Base-by-base conservation (phyloP, 2,113 vertebrate genomes). In the Calyptommatus sinebrachiatus region DNA sequence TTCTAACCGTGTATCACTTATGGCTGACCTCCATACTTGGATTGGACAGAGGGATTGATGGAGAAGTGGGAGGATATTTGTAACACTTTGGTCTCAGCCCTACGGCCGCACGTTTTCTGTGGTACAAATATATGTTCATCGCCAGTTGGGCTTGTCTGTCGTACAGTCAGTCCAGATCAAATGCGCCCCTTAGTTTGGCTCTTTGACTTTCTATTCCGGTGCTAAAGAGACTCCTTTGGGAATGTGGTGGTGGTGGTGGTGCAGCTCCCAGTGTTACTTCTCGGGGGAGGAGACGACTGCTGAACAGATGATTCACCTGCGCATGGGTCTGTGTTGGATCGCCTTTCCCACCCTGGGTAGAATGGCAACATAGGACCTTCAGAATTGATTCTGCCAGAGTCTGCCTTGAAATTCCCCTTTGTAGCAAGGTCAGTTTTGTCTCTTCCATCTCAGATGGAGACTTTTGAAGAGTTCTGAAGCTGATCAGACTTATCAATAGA, bases 311-410 rank as follows among this genome's bases (percentile, higher is more conserved):
- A 74, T 78, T 57, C 12, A 24, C 35, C 60, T 73, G 28, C 79
- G 53, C 84, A 2, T 86, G 35, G 57, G 9, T 53, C 86, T 86
- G 76, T 87, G 80, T 63, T 82, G 79, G 82, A 88, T 77, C 84
- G 83, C 62, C 14, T 79, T 83, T 86, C 76, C 50, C 61, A 87
- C 73, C 79, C 63, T 71, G 70, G 9, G 73, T 28, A 46, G 88
- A 92, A 74, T 92, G 86, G 95, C 95, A 96, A 94, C 94, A 68
- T 95, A 95, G 87, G 90, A 91, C 90, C 80, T 35, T 93, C 86
- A 67, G 73, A 73, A 85, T 92, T 85, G 2, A 88, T 93, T 93
- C 88, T 60, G 50, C 87, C 74, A 90, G 94, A 93, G 95, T 94
- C 94, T 96, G 90, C 94, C 29, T 95, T 88, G 92, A 92, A 92